phyloP scores from a whole-genome alignment of 2,797 vertebrate genomes.

The Gorsachius magnificus region DNA sequence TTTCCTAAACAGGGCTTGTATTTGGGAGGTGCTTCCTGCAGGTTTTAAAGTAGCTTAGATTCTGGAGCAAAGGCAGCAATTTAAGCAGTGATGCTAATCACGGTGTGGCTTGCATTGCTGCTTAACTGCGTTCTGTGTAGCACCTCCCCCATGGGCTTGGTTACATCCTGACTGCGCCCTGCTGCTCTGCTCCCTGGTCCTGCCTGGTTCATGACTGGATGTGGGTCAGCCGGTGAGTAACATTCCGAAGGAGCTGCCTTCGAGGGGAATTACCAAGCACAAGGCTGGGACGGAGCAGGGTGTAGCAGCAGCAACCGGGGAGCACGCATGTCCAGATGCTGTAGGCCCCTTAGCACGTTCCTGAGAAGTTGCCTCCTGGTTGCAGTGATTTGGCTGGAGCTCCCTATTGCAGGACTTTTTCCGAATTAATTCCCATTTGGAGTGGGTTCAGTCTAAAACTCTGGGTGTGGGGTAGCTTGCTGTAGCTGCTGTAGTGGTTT shows the following conservation, averaged over 20 bases:
- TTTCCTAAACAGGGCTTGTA: neutral
- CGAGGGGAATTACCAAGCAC: rapidly evolving
- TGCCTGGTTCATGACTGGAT: rapidly evolving
- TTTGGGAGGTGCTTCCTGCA: neutral
- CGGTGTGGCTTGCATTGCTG: neutral
- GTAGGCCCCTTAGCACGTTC: neutral
- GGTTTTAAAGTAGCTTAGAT: neutral
- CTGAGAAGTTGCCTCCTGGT: neutral
- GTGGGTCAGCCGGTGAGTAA: rapidly evolving
- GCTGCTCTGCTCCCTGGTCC: neutral
- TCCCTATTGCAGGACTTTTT: neutral
- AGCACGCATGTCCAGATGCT: neutral
- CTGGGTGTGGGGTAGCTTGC: neutral
- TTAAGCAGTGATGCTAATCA: neutral
- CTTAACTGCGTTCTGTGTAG: neutral
- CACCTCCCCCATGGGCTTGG: neutral
- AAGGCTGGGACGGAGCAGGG: neutral
- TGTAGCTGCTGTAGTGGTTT: neutral
- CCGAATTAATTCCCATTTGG: rapidly evolving
- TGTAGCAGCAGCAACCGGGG: rapidly evolving
- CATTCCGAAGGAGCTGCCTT: neutral
- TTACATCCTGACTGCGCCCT: neutral
- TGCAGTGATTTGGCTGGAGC: neutral
- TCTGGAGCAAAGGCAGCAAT: neutral
- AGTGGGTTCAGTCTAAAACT: neutral